A percentile compares a stretch with the other conserved stretches of the same genome.
Evolutionary conservation across 1,140 invertebrate species (phyloP).

Genomic region (Heliconius eleuchia): DNA sequence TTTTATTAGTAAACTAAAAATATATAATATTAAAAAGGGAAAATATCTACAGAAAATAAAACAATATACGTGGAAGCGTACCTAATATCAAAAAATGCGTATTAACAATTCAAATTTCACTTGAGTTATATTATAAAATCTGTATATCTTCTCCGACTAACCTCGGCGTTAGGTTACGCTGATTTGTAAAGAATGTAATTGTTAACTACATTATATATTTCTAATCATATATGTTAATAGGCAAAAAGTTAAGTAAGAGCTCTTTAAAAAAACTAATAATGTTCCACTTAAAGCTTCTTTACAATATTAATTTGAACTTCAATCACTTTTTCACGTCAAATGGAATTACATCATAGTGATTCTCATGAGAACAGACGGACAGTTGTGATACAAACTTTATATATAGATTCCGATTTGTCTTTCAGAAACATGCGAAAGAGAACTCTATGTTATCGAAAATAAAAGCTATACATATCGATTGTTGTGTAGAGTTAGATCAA

Average conservation of each 20-base stretch:
- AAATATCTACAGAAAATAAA: too few species aligned
- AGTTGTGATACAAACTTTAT: constrained; percentile 24
- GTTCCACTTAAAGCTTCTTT: constrained; percentile 5
- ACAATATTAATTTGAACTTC: not conserved
- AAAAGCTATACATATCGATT: constrained; percentile 30
- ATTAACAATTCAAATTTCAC: too few species aligned
- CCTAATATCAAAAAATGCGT: too few species aligned
- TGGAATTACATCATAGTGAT: constrained; percentile 50
- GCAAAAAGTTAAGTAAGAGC: not conserved
- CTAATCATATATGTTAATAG: not conserved
- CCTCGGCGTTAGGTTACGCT: too few species aligned
- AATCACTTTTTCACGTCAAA: constrained; percentile 44
- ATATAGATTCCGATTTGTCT: constrained; percentile 8
- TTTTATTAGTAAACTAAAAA: too few species aligned
- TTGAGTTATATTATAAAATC: too few species aligned
- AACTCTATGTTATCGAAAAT: constrained; percentile 17
- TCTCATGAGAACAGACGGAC: constrained; percentile 49
- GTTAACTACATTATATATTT: not conserved
- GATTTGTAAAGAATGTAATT: too few species aligned
- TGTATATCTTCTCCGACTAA: too few species aligned
- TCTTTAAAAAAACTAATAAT: not conserved
- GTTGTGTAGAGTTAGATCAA: constrained; percentile 42
- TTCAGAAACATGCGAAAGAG: constrained; percentile 10
- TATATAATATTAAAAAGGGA: too few species aligned
- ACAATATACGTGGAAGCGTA: too few species aligned